A percentile compares a stretch with the other conserved stretches of the same genome.
phyloP scores from a whole-genome alignment of 2,888 invertebrate species.

The Dorcus hopei region DNA sequence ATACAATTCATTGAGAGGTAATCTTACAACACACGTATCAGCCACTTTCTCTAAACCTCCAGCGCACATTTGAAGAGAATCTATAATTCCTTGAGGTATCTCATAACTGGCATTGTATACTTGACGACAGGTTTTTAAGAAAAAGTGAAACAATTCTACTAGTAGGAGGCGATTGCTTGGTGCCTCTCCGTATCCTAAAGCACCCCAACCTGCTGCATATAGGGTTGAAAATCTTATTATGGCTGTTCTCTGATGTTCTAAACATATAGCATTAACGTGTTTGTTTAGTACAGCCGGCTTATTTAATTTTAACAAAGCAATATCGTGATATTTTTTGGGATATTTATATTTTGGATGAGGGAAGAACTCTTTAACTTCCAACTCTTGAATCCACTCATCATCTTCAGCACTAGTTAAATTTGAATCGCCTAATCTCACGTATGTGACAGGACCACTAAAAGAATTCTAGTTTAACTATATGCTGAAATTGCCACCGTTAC shows the following conservation, averaged over 20 bases:
- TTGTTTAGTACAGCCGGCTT: conserved; percentile 40
- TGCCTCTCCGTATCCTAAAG: conserved; percentile 36
- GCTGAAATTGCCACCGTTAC: not conserved
- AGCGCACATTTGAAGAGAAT: not conserved
- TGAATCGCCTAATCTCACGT: conserved; percentile 32
- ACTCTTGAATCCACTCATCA: conserved; percentile 34
- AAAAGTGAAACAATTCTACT: not conserved
- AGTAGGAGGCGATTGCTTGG: not conserved
- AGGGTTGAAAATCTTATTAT: not conserved
- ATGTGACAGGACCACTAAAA: conserved; percentile 8
- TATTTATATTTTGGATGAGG: conserved; percentile 47
- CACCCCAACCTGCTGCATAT: conserved; percentile 58
- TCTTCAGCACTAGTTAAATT: conserved; percentile 45
- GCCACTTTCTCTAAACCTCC: not conserved
- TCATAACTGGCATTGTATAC: not conserved
- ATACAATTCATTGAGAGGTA: too few species aligned
- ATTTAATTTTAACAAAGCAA: conserved; percentile 50
- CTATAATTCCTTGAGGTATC: too few species aligned
- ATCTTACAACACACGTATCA: not conserved
- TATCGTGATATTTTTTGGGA: conserved; percentile 51
- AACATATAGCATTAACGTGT: conserved; percentile 49
- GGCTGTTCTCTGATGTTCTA: conserved; percentile 21
- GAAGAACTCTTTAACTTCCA: conserved; percentile 37
- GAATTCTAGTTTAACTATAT: not conserved
- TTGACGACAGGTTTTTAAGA: not conserved